These are phyloP conservation scores for Chaenocephalus aceratus DNA, from an alignment of 2,113 vertebrate genomes.

Conservation along the genomic window DNA sequence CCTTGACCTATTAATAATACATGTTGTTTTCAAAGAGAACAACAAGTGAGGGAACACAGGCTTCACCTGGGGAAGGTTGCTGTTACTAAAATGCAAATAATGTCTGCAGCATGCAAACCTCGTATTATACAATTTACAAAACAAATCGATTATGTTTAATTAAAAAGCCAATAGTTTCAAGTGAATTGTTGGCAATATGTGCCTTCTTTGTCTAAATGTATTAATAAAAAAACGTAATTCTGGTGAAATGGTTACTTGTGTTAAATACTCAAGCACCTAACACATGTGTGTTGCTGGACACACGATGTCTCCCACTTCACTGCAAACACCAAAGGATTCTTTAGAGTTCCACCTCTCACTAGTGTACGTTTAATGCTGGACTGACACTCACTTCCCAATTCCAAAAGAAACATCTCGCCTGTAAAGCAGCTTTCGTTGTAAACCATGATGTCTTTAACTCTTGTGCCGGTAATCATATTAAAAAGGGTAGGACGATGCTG, in stretches of 20 bases:
- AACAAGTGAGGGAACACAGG: slow-evolving; percentile 11
- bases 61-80: background rate
- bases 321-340: background rate
- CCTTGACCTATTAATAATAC: slow-evolving; percentile 76
- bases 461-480: slow-evolving; percentile 58
- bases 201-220: background rate
- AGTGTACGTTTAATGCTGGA: background rate
- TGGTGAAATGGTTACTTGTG: background rate
- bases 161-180: too few species aligned
- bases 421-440: slow-evolving; percentile 52
- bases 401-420: slow-evolving; percentile 26
- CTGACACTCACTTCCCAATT: background rate
- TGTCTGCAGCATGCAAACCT: background rate
- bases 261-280: too few species aligned
- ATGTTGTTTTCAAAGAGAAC: slow-evolving; percentile 29
- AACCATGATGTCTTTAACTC: slow-evolving; percentile 33
- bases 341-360: background rate
- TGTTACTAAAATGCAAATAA: background rate
- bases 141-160: background rate
- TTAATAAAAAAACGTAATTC: background rate
- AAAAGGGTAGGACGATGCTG: slow-evolving; percentile 34
- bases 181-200: background rate
- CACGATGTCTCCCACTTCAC: background rate
- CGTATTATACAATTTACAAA: background rate
- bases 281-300: background rate